phyloP scores from a whole-genome alignment of 64 coral and sea anemone genomes.

The Pachyseris speciosa region DNA sequence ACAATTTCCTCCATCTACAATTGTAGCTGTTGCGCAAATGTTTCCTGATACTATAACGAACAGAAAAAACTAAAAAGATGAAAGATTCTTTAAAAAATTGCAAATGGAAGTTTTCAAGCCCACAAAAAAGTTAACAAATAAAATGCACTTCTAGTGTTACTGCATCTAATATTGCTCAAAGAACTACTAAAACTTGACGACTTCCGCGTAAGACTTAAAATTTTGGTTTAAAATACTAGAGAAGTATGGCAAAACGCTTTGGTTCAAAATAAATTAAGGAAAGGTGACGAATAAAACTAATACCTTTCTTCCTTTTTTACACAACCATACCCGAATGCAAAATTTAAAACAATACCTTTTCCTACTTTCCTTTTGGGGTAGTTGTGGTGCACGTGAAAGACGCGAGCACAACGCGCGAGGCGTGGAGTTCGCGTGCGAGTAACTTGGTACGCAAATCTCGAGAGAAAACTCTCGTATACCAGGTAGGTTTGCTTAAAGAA shows the following conservation, averaged over 20 bases:
- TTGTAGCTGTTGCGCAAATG: not conserved
- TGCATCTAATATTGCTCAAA: not conserved
- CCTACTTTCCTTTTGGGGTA: too few relatives aligned
- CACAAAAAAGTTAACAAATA: not conserved
- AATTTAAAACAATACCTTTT: too few relatives aligned
- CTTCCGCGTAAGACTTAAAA: not conserved
- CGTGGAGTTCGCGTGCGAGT: too few relatives aligned
- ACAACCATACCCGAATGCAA: too few relatives aligned
- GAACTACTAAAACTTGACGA: not conserved
- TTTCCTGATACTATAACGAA: not conserved
- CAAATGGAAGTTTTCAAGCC: not conserved
- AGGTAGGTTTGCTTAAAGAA: not conserved
- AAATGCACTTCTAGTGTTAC: not conserved
- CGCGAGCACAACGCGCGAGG: too few relatives aligned
- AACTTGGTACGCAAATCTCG: too few relatives aligned
- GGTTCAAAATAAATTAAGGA: too few relatives aligned
- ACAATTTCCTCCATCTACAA: not conserved
- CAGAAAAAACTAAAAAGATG: not conserved
- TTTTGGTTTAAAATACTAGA: not conserved
- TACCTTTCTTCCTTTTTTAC: too few relatives aligned
- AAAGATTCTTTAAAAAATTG: not conserved
- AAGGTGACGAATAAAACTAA: too few relatives aligned
- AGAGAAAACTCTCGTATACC: too few relatives aligned
- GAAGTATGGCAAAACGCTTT: not conserved
- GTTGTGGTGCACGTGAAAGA: too few relatives aligned